Evolutionary conservation across 2,888 invertebrate species (phyloP), one percentile per base, ranked within the genome.

Genomic region (Branchipolynoe longqiensis): DNA sequence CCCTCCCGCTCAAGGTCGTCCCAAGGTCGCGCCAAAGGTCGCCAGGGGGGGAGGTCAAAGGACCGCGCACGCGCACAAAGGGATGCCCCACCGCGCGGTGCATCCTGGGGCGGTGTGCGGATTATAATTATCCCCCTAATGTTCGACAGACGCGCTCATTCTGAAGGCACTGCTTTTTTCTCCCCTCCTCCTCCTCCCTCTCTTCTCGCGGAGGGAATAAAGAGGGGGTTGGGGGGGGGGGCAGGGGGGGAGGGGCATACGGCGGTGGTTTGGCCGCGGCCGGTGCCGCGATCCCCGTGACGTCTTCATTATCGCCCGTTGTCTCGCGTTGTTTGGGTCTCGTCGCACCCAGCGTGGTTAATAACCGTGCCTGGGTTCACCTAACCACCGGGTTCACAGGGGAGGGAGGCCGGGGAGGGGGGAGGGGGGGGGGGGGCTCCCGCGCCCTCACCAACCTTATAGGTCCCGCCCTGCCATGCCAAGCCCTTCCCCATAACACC

Each of bases 231-330:
- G n/a, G 25, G 74, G 74, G 41, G 64, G 64, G 33, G 64, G 38
- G 25, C 41, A 40, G 22, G 74, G 25, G 25, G 48, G n/a, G 74
- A 40, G n/a, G n/a, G 74, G n/a, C 40, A 74, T 38, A 6, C 41
- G 74, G 41, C n/a, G n/a, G n/a, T n/a, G n/a, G n/a, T n/a, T n/a
- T n/a, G n/a, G n/a, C n/a, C n/a, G n/a, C n/a, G n/a, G n/a, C n/a
- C n/a, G n/a, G n/a, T n/a, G n/a, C n/a, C n/a, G n/a, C 28, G 74
- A 74, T 74, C 74, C 74, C 74, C 74, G 64, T 74, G 74, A 74
- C 74, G 74, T 74, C 74, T 40, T 48, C 74, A 74, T 74, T 74
- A 74, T 74, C 74, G 38, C 31, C 12, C 64, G 28, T 28, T 64
- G 64, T 64, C 74, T 74, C 31, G 33, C 64, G 64, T 64, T 64